Evolutionary conservation across 2,888 invertebrate genomes (phyloP), one percentile per base, ranked within the genome.

Genomic region (Phorcus lineatus): DNA sequence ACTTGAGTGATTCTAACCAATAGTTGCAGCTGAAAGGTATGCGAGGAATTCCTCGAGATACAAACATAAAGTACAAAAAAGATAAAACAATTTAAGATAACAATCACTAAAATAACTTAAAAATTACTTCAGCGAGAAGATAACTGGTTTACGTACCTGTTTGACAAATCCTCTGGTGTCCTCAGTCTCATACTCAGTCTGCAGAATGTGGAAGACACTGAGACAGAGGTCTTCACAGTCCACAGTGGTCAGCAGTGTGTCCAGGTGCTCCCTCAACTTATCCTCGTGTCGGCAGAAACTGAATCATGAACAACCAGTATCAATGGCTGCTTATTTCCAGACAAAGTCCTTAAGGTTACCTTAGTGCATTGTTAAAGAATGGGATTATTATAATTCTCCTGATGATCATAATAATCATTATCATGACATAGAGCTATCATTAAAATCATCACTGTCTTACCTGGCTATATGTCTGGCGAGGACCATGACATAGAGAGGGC

Each of bases 401-500:
- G n/a, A n/a, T n/a, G n/a, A n/a, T n/a, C n/a, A n/a, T n/a, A n/a
- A n/a, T n/a, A n/a, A n/a, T n/a, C n/a, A n/a, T n/a, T n/a, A 36
- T 4, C 36, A 3, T 17, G 16, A 36, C 74, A 4, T 17, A 74
- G 4, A 36, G 40, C 7, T 36, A 36, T 47, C 13, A 47, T 47
- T 47, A 47, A 6, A 47, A 9, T 47, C 11, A 47, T 6, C 7
- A 36, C 7, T 36, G 24, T 81, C 87, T 81, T 80, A 92, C 92
- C 91, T 86, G 52, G 90, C 89, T 28, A 92, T 85, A 80, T 90
- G 90, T 47, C 89, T 85, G 13, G 91, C 89, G 22, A 92, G 83
- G 53, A 92, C 87, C 84, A 91, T 89, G 16, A 91, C 89, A 84
- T 91, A 92, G 9, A 92, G 88, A 22, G 92, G 91, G 79, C 86